These are phyloP conservation scores for Ceriagrion tenellum DNA, from an alignment of 2,888 invertebrate species.

Conservation along the genomic window DNA sequence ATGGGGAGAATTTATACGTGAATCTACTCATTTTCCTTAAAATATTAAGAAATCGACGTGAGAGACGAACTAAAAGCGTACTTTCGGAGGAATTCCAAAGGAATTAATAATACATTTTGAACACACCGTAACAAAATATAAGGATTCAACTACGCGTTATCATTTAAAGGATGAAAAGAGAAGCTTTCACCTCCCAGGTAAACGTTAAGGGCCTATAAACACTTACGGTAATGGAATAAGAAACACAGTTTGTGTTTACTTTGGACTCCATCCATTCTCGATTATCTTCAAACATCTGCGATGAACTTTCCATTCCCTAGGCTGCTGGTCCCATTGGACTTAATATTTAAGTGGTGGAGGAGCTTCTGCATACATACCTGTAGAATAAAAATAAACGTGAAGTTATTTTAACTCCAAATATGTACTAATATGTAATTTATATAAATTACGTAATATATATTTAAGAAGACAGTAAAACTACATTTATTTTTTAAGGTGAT, in stretches of 20 bases:
- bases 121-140: neutral
- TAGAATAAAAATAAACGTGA: neutral
- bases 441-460: too few relatives aligned
- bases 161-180: neutral
- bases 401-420: neutral
- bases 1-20: too few relatives aligned
- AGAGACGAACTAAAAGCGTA: too few relatives aligned
- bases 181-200: neutral
- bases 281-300: neutral
- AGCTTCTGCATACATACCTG: neutral
- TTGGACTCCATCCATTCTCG: neutral
- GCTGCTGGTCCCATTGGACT: neutral
- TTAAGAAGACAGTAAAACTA: too few relatives aligned
- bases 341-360: neutral
- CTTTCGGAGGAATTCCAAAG: neutral
- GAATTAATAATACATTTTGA: neutral
- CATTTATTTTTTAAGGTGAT: too few relatives aligned
- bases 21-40: too few relatives aligned
- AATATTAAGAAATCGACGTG: too few relatives aligned
- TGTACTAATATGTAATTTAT: too few relatives aligned
- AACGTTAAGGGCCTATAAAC: neutral
- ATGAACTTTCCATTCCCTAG: neutral
- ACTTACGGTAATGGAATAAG: slow-evolving; percentile 5
- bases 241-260: neutral
- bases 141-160: neutral